Conservation (phyloP, 2,113 vertebrate genomes). For the Hylia prasina region DNA sequence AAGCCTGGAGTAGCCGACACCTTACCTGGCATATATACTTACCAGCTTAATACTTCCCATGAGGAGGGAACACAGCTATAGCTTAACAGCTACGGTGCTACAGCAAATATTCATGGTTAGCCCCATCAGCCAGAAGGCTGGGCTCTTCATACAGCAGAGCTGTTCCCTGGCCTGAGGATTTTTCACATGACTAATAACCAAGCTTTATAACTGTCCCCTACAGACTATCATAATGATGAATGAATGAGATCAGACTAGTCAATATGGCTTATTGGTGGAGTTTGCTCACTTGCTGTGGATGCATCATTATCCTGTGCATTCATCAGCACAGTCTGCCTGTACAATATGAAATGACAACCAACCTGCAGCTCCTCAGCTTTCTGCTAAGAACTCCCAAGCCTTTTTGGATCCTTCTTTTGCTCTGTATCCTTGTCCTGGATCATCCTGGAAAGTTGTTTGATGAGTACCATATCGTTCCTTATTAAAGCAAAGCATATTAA, state of each 20-base stretch:
- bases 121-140: not conserved
- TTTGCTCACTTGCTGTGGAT: not conserved
- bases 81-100: not conserved
- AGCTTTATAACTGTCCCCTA: not conserved
- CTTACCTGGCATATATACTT: not conserved
- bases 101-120: not conserved
- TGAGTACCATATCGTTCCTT: not conserved
- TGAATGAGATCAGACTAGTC: not conserved
- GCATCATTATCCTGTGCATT: not conserved
- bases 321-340: not conserved
- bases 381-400: not conserved
- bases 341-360: not conserved
- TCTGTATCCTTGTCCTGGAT: not conserved
- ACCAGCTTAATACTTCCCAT: not conserved
- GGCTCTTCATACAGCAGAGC: not conserved
- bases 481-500: not conserved
- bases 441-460: not conserved
- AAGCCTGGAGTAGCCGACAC: not conserved
- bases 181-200: not conserved
- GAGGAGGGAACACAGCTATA: not conserved
- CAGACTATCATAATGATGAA: not conserved
- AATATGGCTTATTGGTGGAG: not conserved
- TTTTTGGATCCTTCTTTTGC: not conserved
- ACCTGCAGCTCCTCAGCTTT: not conserved
- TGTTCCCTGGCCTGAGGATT: not conserved